Conservation (phyloP, 2,888 invertebrate genomes). For the Orthosia incerta region DNA sequence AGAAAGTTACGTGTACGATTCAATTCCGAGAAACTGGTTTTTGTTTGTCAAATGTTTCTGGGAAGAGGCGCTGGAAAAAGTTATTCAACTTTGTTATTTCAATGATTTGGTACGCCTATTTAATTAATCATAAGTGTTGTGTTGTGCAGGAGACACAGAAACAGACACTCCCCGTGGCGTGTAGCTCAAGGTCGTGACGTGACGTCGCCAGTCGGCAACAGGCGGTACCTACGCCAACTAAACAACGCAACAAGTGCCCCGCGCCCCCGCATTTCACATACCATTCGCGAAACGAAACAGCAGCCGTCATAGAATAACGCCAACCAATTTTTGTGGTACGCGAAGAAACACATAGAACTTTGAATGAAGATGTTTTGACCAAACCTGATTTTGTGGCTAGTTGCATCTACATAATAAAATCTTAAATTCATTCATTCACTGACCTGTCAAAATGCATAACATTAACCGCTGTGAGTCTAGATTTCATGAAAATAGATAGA, state of each 20-base stretch:
- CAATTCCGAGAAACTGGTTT: slow-evolving; percentile 21
- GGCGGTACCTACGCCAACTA: slow-evolving; percentile 85
- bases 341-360: slow-evolving; percentile 49
- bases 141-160: slow-evolving; percentile 67
- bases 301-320: slow-evolving; percentile 73
- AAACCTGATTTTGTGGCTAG: slow-evolving; percentile 3
- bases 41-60: slow-evolving; percentile 21
- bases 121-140: slow-evolving; percentile 30
- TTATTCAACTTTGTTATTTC: neutral
- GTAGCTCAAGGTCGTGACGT: slow-evolving; percentile 82
- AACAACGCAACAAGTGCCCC: slow-evolving; percentile 90
- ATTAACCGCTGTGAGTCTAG: neutral
- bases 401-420: neutral
- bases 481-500: neutral
- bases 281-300: slow-evolving; percentile 81
- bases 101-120: neutral
- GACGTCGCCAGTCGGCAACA: slow-evolving; percentile 85
- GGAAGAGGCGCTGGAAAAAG: slow-evolving; percentile 7
- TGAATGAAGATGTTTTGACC: slow-evolving; percentile 21
- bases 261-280: slow-evolving; percentile 81
- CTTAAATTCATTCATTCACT: neutral
- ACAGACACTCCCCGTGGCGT: slow-evolving; percentile 78
- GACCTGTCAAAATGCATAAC: neutral
- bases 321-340: slow-evolving; percentile 51
- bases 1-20: slow-evolving; percentile 7